These are phyloP conservation scores for Cephus pulcher DNA, from an alignment of 2,888 invertebrate species.

Conservation along the genomic window DNA sequence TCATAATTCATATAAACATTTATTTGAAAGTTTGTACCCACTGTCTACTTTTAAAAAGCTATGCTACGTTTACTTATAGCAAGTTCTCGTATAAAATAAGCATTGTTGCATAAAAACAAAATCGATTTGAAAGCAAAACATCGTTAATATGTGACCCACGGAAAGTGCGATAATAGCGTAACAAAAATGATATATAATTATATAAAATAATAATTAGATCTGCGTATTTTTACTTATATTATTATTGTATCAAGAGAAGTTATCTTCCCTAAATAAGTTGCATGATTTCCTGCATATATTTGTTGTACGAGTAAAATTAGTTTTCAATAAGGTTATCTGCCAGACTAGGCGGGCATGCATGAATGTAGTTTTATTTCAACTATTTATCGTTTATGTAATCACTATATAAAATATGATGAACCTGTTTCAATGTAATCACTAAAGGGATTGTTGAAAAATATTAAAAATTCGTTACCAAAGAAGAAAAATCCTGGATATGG, in stretches of 20 bases:
- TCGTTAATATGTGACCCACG: neutral
- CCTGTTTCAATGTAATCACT: neutral
- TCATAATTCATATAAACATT: neutral
- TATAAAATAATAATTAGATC: neutral
- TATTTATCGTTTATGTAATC: neutral
- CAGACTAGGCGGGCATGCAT: neutral
- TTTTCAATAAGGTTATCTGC: neutral
- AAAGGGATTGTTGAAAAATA: constrained; percentile 11
- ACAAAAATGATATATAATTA: neutral
- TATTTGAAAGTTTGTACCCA: neutral
- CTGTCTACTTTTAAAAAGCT: neutral
- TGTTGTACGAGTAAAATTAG: neutral
- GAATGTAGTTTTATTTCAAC: neutral
- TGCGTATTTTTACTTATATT: neutral
- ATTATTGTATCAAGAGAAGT: neutral
- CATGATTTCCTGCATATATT: neutral
- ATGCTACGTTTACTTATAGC: neutral
- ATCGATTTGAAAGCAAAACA: neutral
- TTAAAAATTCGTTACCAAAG: constrained; percentile 14
- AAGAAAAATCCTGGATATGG: constrained; percentile 20
- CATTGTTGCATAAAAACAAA: neutral
- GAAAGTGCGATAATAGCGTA: neutral
- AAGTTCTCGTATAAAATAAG: neutral
- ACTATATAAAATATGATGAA: neutral
- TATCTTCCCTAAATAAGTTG: neutral